Evolutionary conservation across 2,888 invertebrate species (phyloP), one percentile per base, ranked within the genome.

Genomic region (Oscheius sp.): DNA sequence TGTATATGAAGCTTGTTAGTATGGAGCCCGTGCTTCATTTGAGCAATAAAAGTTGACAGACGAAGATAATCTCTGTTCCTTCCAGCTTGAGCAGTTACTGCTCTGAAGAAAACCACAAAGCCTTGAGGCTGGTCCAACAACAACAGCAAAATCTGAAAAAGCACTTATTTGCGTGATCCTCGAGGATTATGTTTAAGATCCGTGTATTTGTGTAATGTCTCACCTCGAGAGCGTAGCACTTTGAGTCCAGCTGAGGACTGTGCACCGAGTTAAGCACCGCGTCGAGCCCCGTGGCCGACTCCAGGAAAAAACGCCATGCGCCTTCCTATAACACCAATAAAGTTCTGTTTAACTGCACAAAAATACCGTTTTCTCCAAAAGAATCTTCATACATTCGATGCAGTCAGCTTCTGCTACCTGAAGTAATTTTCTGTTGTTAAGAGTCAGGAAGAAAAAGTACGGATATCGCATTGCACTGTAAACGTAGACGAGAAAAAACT

Each of bases 201-300:
- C 35, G 68, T 68, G 68, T 68, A 68, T 68, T 68, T 68, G 68
- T 68, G 68, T 68, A 55, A 68, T 68, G 68, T 50, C 73, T 29
- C 75, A 86, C 86, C 85, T 87, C 87, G 33, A 87, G 76, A 48
- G 87, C 84, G 78, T 86, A 87, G 75, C 87, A 87, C 75, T 87
- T 87, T 51, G 86, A 86, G 79, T 87, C 87, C 53, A 87, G 77
- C 74, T 87, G 87, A 47, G 87, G 87, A 74, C 85, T 85, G 75
- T 85, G 85, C 58, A 86, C 81, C 33, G 86, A 86, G 75, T 82
- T 81, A 66, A 87, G 76, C 37, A 87, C 77, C 63, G 86, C 81
- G 78, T 87, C 87, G 53, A 87, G 73, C 76, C 85, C 85, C 59
- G 83, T 81, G n/a, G 84, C 82, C 47, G 84, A 79, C 71, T 87